Base-by-base conservation (phyloP, 1,140 invertebrate genomes). In the Mycetomoellerius zeteki region DNA sequence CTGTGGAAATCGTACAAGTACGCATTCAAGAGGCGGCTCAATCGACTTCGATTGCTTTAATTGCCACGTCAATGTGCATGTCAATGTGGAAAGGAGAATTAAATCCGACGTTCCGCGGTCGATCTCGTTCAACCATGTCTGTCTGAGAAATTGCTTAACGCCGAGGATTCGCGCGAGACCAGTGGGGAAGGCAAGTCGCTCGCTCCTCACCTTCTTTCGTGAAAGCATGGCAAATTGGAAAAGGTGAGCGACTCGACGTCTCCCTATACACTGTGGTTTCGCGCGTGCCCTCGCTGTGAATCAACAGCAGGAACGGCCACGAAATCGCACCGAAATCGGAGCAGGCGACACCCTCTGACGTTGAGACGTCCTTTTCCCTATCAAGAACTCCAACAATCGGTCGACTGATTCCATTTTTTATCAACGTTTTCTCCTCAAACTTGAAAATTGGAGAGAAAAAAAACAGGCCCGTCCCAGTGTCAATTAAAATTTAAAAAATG, bases 181-280 rank as follows among this genome's bases (percentile, higher is more conserved):
- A 58, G 54, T 37, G 54, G 27, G 33, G 52, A 21, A 33, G 8
- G 43, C n/a, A 60, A 50, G 58, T 65, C 43, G n/a, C 43, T 64
- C 76, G 43, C 21, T 80, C 47, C 30, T 80, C 47, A 21, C 47
- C 77, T 80, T 67, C 62, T 7, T 65, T 67, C 77, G 16, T 30
- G 62, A 50, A 50, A 16, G 27, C 27, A 21, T n/a, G 76, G 43
- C 60, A 60, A 58, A 65, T 67, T 16, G 60, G 47, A 50, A 80
- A 67, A 80, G 76, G 76, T 80, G 77, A 80, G 77, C 77, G 62
- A 67, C 77, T 80, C 77, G 60, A 6, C 19, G 10, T 67, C 27
- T 27, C 76, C 27, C 47, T 37, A 14, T n/a, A n/a, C n/a, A n/a
- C n/a, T n/a, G 14, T 33, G 43, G 19, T 47, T 12, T 8, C 60